Percentiles rank a stretch among this genome's conserved stretches.
These are phyloP conservation scores for Opisthograptis luteolata DNA, from an alignment of 2,888 invertebrate species.

Conservation along the genomic window DNA sequence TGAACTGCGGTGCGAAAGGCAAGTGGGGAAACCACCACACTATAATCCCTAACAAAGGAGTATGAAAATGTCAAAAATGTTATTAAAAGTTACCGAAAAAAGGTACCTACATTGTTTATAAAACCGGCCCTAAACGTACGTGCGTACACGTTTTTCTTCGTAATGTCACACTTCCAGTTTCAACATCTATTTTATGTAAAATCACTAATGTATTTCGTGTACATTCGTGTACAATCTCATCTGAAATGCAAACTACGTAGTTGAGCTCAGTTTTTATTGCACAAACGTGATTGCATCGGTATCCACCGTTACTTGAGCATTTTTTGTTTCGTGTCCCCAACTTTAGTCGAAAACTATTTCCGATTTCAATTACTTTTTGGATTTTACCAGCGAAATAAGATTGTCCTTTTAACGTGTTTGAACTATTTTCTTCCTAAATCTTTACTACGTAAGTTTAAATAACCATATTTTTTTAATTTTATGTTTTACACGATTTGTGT, in stretches of 20 bases:
- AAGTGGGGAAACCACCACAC: too few relatives aligned
- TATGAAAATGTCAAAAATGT: too few relatives aligned
- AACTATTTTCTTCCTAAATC: too few relatives aligned
- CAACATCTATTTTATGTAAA: slow-evolving; percentile 11
- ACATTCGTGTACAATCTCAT: slow-evolving; percentile 7
- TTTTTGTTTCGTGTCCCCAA: slow-evolving; percentile 15
- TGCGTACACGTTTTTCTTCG: too few relatives aligned
- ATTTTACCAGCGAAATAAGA: slow-evolving; percentile 4
- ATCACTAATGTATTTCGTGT: slow-evolving; percentile 9
- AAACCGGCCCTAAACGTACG: too few relatives aligned
- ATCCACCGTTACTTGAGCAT: not conserved
- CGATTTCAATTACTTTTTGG: slow-evolving; percentile 37
- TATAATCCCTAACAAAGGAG: too few relatives aligned
- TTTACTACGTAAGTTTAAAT: too few relatives aligned
- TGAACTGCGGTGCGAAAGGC: too few relatives aligned
- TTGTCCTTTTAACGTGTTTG: not conserved
- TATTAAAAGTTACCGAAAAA: too few relatives aligned
- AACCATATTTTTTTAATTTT: too few relatives aligned
- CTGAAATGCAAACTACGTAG: slow-evolving; percentile 17
- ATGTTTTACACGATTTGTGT: too few relatives aligned
- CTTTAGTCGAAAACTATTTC: slow-evolving; percentile 29
- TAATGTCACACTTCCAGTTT: not conserved
- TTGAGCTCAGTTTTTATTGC: slow-evolving; percentile 22
- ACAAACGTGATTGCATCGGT: slow-evolving; percentile 18
- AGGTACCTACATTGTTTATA: too few relatives aligned